These are phyloP conservation scores for Leptothorax acervorum DNA, from an alignment of 2,888 invertebrate species.

Conservation along the genomic window DNA sequence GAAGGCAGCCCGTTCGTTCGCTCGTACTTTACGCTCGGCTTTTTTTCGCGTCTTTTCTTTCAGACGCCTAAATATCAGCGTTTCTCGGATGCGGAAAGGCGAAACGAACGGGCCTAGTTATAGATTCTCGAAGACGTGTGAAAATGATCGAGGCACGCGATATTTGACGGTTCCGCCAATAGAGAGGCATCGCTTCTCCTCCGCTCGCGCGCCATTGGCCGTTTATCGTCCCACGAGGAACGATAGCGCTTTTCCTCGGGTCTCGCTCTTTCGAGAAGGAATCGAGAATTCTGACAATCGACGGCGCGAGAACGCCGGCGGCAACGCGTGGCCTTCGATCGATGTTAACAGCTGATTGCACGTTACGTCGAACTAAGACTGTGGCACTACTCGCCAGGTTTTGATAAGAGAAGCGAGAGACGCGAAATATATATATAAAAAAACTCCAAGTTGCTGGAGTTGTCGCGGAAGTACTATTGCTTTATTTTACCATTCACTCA, in stretches of 20 bases:
- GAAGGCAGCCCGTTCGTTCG: not conserved
- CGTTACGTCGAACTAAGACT: slow-evolving; percentile 40
- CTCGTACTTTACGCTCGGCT: not conserved
- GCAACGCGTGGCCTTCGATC: slow-evolving; percentile 61
- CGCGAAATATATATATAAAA: slow-evolving; percentile 12
- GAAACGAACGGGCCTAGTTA: not conserved
- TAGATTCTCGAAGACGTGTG: not conserved
- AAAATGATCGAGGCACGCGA: not conserved
- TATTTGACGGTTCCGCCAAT: not conserved
- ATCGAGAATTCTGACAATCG: slow-evolving; percentile 45
- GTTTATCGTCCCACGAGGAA: not conserved
- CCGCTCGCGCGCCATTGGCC: not conserved
- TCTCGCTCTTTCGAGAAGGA: slow-evolving; percentile 18
- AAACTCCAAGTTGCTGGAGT: not conserved
- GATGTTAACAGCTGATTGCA: slow-evolving; percentile 74
- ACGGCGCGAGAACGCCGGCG: slow-evolving; percentile 46
- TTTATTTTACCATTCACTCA: not conserved
- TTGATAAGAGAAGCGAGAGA: slow-evolving; percentile 38
- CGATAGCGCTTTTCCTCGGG: not conserved
- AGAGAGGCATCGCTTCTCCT: not conserved
- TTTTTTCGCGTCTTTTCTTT: not conserved
- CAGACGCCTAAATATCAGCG: not conserved
- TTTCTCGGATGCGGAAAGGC: not conserved
- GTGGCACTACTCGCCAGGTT: slow-evolving; percentile 49
- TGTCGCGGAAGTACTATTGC: not conserved